Evolutionary conservation across 2,113 vertebrate genomes (phyloP).

Genomic region (Callipepla squamata): DNA sequence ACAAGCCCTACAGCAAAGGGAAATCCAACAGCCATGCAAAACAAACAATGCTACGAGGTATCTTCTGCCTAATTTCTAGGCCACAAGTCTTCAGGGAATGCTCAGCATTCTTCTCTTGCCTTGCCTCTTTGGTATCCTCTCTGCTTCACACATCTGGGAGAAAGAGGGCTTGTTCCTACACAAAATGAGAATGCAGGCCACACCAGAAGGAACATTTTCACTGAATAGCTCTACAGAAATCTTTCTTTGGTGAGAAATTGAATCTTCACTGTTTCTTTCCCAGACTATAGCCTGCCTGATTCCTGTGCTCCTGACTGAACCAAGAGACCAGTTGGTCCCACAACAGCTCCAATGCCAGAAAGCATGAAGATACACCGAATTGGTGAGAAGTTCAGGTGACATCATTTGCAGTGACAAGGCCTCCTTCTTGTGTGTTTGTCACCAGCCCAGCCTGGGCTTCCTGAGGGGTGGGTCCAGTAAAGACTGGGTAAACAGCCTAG

Average conservation of each 20-base stretch:
- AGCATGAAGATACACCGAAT: neutral
- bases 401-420: neutral
- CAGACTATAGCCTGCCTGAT: neutral
- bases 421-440: neutral
- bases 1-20: neutral
- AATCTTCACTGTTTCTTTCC: neutral
- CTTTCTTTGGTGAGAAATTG: neutral
- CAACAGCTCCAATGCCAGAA: neutral
- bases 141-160: neutral
- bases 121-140: neutral
- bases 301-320: neutral
- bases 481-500: neutral
- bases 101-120: constrained; percentile 22
- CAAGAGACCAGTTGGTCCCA: neutral
- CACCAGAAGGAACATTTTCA: neutral
- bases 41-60: constrained; percentile 8
- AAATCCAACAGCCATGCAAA: neutral
- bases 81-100: neutral
- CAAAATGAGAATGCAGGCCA: neutral
- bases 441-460: neutral
- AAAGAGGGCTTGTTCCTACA: neutral
- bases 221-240: neutral
- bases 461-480: neutral
- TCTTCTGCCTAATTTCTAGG: constrained; percentile 20
- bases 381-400: neutral